Base-by-base conservation (phyloP, 2,113 vertebrate genomes). In the Apistogramma diplotaenia region DNA sequence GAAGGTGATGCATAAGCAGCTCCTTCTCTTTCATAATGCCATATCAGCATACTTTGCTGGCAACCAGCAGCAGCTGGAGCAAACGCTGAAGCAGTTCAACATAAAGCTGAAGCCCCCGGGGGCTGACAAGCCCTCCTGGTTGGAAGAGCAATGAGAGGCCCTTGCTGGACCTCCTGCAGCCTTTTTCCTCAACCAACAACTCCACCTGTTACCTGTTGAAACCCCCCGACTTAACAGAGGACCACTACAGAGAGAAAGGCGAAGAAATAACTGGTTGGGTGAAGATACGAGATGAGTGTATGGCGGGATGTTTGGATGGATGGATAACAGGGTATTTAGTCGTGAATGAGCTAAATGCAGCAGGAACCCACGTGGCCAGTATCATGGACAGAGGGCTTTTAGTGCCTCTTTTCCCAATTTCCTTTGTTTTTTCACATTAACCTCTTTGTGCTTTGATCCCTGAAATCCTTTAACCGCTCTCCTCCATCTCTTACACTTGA, bases 1-100 rank as follows among this genome's bases (percentile, higher is more conserved):
- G 85, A 99, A 99, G 88, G 98, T 99, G 93, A 99, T 99, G 98
- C 98, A 99, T 91, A 99, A 99, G 93, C 98, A 99, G 93, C 96
- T 99, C 43, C 96, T 99, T 57, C 97, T 99, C 73, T 99, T 99
- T 94, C 98, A 99, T 92, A 99, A 99, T 0, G 98, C 98, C 81
- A 97, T 99, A 94, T 99, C 98, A 0, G 97, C 97, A 3, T 99
- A 99, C 94, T 99, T 99, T 67, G 97, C 97, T 0, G 98, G 98
- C 80, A 99, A 99, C 95, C 98, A 99, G 95, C 97, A 99, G 95
- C 97, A 99, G 88, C 90, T 99, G 93, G 97, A 98, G 93, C 97
- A 98, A 94, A 98, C 97, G 71, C 96, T 99, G 90, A 96, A 97
- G 94, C 97, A 99, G 94, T 99, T 99, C 95, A 99, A 97, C 95